phyloP scores from a whole-genome alignment of 2,888 invertebrate species.

The Apodemia duryi region DNA sequence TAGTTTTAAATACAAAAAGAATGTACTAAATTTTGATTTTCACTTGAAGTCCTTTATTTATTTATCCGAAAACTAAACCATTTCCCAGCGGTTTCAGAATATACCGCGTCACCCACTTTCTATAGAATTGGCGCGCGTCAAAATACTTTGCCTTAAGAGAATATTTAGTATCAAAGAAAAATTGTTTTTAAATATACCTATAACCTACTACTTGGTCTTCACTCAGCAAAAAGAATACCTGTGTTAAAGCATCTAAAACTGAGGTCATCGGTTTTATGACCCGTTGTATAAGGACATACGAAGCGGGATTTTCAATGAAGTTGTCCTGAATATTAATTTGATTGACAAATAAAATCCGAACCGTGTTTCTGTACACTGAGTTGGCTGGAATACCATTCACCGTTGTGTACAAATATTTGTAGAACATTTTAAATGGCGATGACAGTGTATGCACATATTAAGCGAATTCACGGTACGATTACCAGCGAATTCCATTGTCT shows the following conservation, averaged over 20 bases:
- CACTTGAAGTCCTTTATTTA: too few relatives aligned
- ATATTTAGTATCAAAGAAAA: too few relatives aligned
- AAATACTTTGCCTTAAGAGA: too few relatives aligned
- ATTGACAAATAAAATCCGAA: constrained; percentile 43
- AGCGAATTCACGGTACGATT: constrained; percentile 3
- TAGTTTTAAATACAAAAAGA: too few relatives aligned
- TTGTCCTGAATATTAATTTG: constrained; percentile 63
- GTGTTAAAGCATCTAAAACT: constrained; percentile 30
- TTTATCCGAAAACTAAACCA: too few relatives aligned
- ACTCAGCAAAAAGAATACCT: neutral
- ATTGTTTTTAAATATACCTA: neutral
- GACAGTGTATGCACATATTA: constrained; percentile 2
- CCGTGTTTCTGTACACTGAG: constrained; percentile 22
- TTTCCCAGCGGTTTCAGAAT: too few relatives aligned
- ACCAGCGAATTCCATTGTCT: neutral
- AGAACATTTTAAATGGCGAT: constrained; percentile 6
- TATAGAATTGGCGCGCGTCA: too few relatives aligned
- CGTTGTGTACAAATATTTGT: constrained; percentile 31
- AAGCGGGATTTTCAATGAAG: constrained; percentile 50
- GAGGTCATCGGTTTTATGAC: constrained; percentile 46
- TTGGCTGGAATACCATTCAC: constrained; percentile 32
- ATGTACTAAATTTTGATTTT: too few relatives aligned
- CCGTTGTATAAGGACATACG: constrained; percentile 53
- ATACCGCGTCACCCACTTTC: too few relatives aligned
- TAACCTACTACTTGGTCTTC: neutral